Base-by-base conservation (phyloP, 2,797 vertebrate species). In the Philypnodon macrostomus region DNA sequence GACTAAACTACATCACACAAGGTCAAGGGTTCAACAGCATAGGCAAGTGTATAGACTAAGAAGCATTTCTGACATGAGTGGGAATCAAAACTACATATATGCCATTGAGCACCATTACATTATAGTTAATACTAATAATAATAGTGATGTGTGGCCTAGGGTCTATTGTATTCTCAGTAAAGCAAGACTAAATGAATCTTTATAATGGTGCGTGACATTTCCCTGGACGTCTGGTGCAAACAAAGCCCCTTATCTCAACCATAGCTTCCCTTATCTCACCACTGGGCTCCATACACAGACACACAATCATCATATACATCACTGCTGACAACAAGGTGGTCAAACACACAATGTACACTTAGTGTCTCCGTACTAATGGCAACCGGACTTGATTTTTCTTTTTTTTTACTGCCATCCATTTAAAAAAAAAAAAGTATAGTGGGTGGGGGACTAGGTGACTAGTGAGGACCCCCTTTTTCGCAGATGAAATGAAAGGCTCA, bases 401-500 rank as follows among this genome's bases (percentile, higher is more conserved):
- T 16, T 30, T 31, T 83, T 83, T 83, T 69, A 70, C 67, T 44
- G 71, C 31, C 31, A 53, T 84, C 75, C 67, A 82, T 83, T 79
- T n/a, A n/a, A n/a, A 69, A 70, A 63, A 59, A 46, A 21, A 17
- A 31, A 11, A 23, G 10, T n/a, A n/a, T 16, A 44, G 15, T 11
- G 17, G 10, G 8, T 10, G 8, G 34, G n/a, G 19, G 1, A 17
- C 27, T 21, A 11, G 26, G n/a, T n/a, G n/a, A n/a, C n/a, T 18
- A 30, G 12, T 49, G n/a, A 19, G 39, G 23, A 41, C 39, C 39
- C 5, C 14, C 5, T 14, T 63, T 70, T 80, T 74, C 61, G 16
- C 47, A 35, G 56, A 75, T 83, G 77, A 85, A 87, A 80, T 77
- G 78, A 87, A 72, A 84, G 67, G 79, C 71, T 83, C 55, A 29